These are phyloP conservation scores for Protophormia terraenovae DNA, from an alignment of 2,888 invertebrate genomes.

Conservation along the genomic window DNA sequence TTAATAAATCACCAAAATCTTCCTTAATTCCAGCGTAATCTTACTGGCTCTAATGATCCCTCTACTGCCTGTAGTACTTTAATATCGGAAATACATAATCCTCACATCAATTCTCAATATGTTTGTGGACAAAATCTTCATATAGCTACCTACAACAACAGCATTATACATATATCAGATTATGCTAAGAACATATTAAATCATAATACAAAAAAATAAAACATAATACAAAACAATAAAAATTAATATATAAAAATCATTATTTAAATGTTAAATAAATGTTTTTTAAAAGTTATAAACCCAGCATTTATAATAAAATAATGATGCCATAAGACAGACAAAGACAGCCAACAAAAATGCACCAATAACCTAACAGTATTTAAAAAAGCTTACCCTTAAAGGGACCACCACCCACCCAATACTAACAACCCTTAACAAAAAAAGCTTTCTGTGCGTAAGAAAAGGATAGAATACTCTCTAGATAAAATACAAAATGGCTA, in stretches of 20 bases:
- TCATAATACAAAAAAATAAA: no score
- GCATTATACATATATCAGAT: conserved; percentile 76
- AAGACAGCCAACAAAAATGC: neutral
- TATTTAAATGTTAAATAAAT: conserved; percentile 42
- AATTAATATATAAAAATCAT: neutral
- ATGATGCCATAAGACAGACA: neutral
- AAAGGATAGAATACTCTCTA: conserved; percentile 18
- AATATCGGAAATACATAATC: conserved; percentile 83
- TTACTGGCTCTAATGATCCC: conserved; percentile 82
- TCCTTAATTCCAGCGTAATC: conserved; percentile 72
- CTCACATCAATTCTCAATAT: conserved; percentile 82
- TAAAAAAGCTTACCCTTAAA: conserved; percentile 50
- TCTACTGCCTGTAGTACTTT: conserved; percentile 84
- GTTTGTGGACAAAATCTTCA: conserved; percentile 82
- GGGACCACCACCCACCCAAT: conserved; percentile 38
- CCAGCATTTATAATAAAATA: no score
- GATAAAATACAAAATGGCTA: conserved; percentile 78
- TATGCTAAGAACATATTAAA: conserved; percentile 70
- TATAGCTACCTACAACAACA: conserved; percentile 79
- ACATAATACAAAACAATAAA: neutral
- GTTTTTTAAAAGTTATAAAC: conserved; percentile 46
- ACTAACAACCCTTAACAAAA: conserved; percentile 44
- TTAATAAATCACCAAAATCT: no score
- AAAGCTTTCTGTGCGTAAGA: conserved; percentile 51
- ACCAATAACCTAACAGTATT: conserved; percentile 33